phyloP scores from a whole-genome alignment of 2,113 vertebrate species.

The Nerophis lumbriciformis region DNA sequence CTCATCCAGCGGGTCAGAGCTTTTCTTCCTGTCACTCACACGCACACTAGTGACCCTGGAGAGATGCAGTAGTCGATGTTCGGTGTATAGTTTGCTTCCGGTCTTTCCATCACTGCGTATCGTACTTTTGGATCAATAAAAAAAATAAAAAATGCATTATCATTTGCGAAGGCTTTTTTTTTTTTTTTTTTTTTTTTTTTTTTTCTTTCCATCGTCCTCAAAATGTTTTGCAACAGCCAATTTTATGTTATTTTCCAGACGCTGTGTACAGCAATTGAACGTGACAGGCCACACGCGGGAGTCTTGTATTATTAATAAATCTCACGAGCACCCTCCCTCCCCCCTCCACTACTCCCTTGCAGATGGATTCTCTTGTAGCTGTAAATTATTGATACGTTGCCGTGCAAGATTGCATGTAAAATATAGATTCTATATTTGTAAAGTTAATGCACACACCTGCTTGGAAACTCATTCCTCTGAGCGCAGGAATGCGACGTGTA shows the following conservation, averaged over 20 bases:
- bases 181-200: no score
- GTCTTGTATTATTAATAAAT: constrained; percentile 11
- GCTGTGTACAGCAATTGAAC: not conserved
- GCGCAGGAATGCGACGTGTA: not conserved
- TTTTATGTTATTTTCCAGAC: not conserved
- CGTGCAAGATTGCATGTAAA: not conserved
- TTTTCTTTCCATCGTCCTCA: no score
- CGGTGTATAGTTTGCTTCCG: no score
- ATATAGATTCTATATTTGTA: constrained; percentile 5
- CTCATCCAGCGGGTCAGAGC: no score
- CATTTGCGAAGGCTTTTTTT: no score
- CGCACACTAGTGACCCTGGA: no score
- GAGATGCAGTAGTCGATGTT: no score
- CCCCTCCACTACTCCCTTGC: not conserved
- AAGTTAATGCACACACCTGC: not conserved
- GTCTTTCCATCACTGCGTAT: no score
- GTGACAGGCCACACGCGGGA: constrained; percentile 4
- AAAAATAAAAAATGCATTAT: no score
- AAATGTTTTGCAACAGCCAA: not conserved
- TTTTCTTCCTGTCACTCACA: no score
- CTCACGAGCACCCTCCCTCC: not conserved
- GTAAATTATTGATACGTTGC: constrained; percentile 5
- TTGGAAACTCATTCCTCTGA: not conserved
- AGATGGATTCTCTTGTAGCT: constrained; percentile 7
- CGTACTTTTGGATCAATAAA: no score